Evolutionary conservation across 2,113 vertebrate species (phyloP), one percentile per base, ranked within the genome.

Genomic region (Cyprinodon variegatus): DNA sequence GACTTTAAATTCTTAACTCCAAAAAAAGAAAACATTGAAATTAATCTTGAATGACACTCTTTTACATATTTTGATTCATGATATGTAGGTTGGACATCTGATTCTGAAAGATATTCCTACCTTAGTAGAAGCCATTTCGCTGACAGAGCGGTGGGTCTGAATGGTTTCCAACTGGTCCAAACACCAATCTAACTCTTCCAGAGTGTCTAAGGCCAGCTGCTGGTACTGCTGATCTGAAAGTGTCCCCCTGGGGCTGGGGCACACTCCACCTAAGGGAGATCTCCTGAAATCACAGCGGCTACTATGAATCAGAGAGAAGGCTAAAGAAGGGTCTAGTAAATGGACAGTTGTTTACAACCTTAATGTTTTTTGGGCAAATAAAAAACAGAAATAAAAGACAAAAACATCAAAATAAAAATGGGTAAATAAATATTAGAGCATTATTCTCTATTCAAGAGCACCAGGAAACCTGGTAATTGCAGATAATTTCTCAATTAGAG

Each of bases 101-200:
- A 13, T 59, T 36, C 0, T 37, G 12, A 29, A 20, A 22, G 10
- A 57, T 37, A 20, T 29, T 9, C 0, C 0, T 82, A 95, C 95
- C 93, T 95, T 95, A 82, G 88, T 95, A 68, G 94, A 95, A 57
- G 94, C 94, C 94, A 95, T 95, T 77, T 95, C 94, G 12, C 93
- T 92, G 83, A 95, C 94, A 1, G 94, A 95, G 83, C 96, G 93
- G 89, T 95, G 89, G 0, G 96, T 96, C 93, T 97, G 97, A 82
- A 98, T 93, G 0, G 97, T 97, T 91, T 98, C 96, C 93, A 98
- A 92, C 92, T 98, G 97, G 76, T 98, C 96, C 92, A 98, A 84
- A 77, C 97, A 98, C 97, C 97, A 98, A 89, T 98, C 97, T 90
- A 98, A 92, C 88, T 98, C 97, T 40, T 96, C 96, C 92, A 98